Evolutionary conservation across 2,113 vertebrate species (phyloP), one percentile per base, ranked within the genome.

Genomic region (Serinus canaria): DNA sequence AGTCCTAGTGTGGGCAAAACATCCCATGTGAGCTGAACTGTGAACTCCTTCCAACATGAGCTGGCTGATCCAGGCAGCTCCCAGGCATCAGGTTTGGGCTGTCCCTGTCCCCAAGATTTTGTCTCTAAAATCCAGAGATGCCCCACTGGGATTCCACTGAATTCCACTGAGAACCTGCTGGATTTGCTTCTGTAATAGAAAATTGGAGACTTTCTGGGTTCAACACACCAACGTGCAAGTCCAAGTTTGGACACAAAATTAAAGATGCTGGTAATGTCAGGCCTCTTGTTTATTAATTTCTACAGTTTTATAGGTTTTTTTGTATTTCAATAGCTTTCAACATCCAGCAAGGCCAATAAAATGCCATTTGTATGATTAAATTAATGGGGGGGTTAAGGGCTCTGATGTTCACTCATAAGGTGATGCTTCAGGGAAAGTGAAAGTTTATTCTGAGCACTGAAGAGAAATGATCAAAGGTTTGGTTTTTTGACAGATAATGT

Each of bases 171-270:
- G 16, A 74, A 62, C 21, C 41, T 44, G 23, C 25, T 58, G 72
- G 30, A 44, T 68, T 86, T 86, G 31, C 46, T 69, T 75, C 86
- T 47, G 6, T 27, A 50, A 39, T 7, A 39, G 24, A 80, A 19
- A 72, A 35, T 0, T 11, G 6, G n/a, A 82, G 31, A 50, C 28
- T 28, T 77, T 50, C 46, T 41, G 60, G 10, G n/a, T 33, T 30
- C 43, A 56, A 15, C 3, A 30, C 31, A 49, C 13, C 31, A 69
- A 17, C 0, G 0, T 0, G 3, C 13, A 31, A 78, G 50, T 52
- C 47, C 35, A 78, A 66, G 20, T 18, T 33, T 0, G 0, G 56
- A 73, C 60, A 89, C 22, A 87, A 78, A 75, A 75, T 11, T 46
- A 18, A 60, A 79, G 47, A 39, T 16, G 52, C 18, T 9, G 2